Percentiles rank a stretch among this genome's conserved stretches.
These are phyloP conservation scores for Acleris literana DNA, from an alignment of 2,888 invertebrate species.

Conservation along the genomic window DNA sequence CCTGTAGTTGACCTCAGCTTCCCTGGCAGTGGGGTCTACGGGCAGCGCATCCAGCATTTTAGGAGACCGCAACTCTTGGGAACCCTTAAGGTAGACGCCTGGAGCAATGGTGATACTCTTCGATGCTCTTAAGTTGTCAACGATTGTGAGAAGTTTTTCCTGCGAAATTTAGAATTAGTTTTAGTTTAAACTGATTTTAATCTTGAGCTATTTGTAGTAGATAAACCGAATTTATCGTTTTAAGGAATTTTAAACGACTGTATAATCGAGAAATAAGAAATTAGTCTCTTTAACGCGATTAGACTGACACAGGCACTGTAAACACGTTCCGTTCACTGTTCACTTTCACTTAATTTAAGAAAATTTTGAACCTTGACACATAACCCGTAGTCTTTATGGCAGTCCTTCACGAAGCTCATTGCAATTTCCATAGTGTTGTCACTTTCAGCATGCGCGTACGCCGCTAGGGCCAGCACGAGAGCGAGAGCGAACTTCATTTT, in stretches of 20 bases:
- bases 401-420: constrained; percentile 87
- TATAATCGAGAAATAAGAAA: constrained; percentile 39
- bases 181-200: constrained; percentile 9
- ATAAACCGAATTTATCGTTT: neutral
- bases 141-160: constrained; percentile 88
- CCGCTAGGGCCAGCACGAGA: constrained; percentile 68
- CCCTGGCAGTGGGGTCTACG: constrained; percentile 88
- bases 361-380: constrained; percentile 88
- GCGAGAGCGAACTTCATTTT: constrained; percentile 66
- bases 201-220: no score
- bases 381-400: constrained; percentile 86
- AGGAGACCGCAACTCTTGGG: constrained; percentile 70
- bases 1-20: constrained; percentile 88
- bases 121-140: constrained; percentile 81
- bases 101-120: constrained; percentile 84
- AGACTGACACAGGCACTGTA: constrained; percentile 49
- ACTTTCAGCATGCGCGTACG: constrained; percentile 69
- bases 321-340: constrained; percentile 52
- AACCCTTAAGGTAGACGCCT: constrained; percentile 85
- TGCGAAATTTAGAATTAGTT: constrained; percentile 60
- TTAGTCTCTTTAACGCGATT: constrained; percentile 42
- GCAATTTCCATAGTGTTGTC: constrained; percentile 85
- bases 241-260: neutral
- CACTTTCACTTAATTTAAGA: constrained; percentile 74
- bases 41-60: constrained; percentile 87